Base-by-base conservation (phyloP, 2,888 invertebrate genomes). In the Drosophila greeni region DNA sequence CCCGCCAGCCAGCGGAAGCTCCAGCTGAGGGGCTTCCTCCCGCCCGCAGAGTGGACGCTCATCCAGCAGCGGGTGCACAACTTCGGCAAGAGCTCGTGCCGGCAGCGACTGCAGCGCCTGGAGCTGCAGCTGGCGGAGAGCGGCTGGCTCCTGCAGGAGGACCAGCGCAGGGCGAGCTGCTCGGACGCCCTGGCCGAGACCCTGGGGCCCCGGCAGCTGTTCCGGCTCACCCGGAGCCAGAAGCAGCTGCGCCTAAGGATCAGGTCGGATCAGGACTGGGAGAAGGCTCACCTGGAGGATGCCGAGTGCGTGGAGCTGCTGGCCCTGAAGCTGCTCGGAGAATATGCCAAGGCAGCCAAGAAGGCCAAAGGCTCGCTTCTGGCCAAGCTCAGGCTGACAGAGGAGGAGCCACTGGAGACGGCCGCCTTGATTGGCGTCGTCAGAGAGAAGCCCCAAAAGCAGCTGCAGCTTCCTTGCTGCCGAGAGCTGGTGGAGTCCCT, bases 51-150 rank as follows among this genome's bases (percentile, higher is more conserved):
- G 56, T 89, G 89, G 89, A 72, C 76, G 3, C 62, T 87, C 40
- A 80, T 89, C 11, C 84, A 86, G 34, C 87, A 88, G 61, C 76
- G 88, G n/a, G 86, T 89, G 29, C 79, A 87, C 9, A 89, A 88
- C 34, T 89, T 88, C 58, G 89, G 88, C 14, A 86, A 87, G 49
- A 71, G 72, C 4, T 68, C 74, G 6, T 87, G 87, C 43, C 88
- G 88, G 16, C 76, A 74, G 45, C 84, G 85, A 3, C 69, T 86
- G 26, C 85, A 88, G 69, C 82, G 85, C 0, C 54, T 89, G 33
- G 75, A 85, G 20, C 36, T 86, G 33, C 89, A 88, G 70, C 73
- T 74, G 73, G 33, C 34, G 62, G 7, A 83, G 74, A 55, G 74
- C 62, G 5, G 60, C 7, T 66, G 83, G 66, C 56, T 88, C 23